phyloP scores from a whole-genome alignment of 2,113 vertebrate genomes.

The Perognathus longimembris region DNA sequence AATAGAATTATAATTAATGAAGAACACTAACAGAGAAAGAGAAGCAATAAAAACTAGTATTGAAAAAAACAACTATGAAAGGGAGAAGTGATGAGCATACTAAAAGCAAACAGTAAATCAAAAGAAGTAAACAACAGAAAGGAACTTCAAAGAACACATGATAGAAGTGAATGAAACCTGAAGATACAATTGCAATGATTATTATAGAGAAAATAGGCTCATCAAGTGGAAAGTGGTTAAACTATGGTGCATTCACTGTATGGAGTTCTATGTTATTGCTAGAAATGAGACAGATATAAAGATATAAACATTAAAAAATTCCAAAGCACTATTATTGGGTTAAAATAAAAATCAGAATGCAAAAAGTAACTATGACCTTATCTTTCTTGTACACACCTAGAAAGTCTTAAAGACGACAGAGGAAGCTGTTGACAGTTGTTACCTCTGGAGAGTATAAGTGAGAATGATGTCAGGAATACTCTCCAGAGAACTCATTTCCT shows the following conservation, averaged over 20 bases:
- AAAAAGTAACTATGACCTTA: not conserved
- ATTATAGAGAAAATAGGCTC: not conserved
- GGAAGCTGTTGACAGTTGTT: not conserved
- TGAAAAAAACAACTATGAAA: slow-evolving; percentile 15
- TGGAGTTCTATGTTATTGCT: not conserved
- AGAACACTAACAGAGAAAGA: not conserved
- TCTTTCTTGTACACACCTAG: slow-evolving; percentile 2
- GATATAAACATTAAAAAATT: not conserved
- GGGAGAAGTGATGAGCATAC: not conserved
- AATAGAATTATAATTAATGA: not conserved
- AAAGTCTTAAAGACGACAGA: not conserved
- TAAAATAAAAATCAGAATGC: slow-evolving; percentile 12
- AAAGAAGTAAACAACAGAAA: slow-evolving; percentile 22
- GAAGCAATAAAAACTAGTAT: not conserved
- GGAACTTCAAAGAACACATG: not conserved
- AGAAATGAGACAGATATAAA: slow-evolving; percentile 23
- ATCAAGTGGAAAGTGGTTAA: slow-evolving; percentile 22
- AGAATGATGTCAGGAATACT: not conserved
- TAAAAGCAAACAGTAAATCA: not conserved
- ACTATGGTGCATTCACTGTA: not conserved
- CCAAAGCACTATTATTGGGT: not conserved
- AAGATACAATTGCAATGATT: not conserved
- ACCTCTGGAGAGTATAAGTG: not conserved
- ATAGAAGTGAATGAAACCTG: not conserved
- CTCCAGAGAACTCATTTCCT: slow-evolving; percentile 16